Base-by-base conservation (phyloP, 1,140 invertebrate species). In the Drosophila cardini region DNA sequence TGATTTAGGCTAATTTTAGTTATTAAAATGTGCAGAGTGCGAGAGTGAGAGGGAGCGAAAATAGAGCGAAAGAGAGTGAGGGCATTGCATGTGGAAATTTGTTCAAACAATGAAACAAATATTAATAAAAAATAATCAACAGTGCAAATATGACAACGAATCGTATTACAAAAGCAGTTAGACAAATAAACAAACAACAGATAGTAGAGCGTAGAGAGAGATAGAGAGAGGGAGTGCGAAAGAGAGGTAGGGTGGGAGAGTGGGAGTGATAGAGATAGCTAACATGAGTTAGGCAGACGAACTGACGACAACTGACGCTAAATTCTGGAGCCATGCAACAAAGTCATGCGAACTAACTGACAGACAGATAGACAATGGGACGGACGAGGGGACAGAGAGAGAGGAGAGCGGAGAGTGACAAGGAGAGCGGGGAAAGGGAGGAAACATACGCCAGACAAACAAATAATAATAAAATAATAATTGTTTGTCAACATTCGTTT, bases 391-490 rank as follows among this genome's bases (percentile, higher is more conserved):
- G 62, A 64, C 61, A 43, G 43, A 58, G 48, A 53, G 15, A 53
- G 15, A 9, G 13, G 50, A 76, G 70, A 36, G 67, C 58, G 61
- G 38, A 57, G 60, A 55, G 61, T 18, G 11, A 46, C 42, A 56
- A 16, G 42, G 63, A 30, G 9, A 15, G 21, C 21, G 67, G 68
- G 36, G 36, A 50, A 48, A 30, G 43, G 58, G 46, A n/a, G 10
- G 50, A 11, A 18, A 50, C 58, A 60, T 21, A 53, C 65, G 78
- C 34, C 84, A 75, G 69, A 79, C 84, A 87, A 89, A 87, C 84
- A 87, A 87, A 89, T 89, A 89, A 89, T 87, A 87, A 87, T 89
- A 87, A 87, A 87, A 87, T 87, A 87, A 87, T 89, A 87, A 89
- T 87, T 87, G 84, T 87, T 87, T 87, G 84, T 87, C 84, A 87